These are phyloP conservation scores for Podarcis lilfordi DNA, from an alignment of 2,797 vertebrate species.

Conservation along the genomic window DNA sequence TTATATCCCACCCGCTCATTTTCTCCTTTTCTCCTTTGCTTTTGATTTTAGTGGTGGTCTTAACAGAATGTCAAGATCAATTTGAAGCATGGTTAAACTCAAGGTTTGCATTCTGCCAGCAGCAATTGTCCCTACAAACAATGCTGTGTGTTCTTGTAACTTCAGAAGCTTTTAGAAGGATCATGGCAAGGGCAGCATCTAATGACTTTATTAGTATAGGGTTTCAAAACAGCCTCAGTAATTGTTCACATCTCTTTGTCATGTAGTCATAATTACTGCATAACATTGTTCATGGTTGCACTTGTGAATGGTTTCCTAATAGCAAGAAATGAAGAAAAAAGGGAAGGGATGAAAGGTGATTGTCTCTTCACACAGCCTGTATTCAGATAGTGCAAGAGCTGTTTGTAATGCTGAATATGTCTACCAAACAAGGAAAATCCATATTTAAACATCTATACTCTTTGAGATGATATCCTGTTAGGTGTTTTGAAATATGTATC, in stretches of 20 bases:
- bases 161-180: constrained; percentile 86
- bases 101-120: constrained; percentile 85
- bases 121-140: constrained; percentile 83
- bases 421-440: constrained; percentile 71
- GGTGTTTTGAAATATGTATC: constrained; percentile 60
- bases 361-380: constrained; percentile 74
- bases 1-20: constrained; percentile 84
- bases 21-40: constrained; percentile 85
- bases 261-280: constrained; percentile 92
- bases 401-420: constrained; percentile 71
- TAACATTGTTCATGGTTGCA: constrained; percentile 82
- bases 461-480: constrained; percentile 68
- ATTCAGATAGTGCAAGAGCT: constrained; percentile 73
- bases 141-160: constrained; percentile 86
- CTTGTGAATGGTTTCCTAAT: constrained; percentile 83
- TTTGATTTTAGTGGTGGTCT: constrained; percentile 85
- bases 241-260: constrained; percentile 93
- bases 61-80: constrained; percentile 88
- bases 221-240: constrained; percentile 89
- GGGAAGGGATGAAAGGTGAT: constrained; percentile 78
- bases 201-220: constrained; percentile 91
- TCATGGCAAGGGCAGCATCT: constrained; percentile 87
- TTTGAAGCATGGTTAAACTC: constrained; percentile 89
- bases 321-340: constrained; percentile 77
- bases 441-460: constrained; percentile 64